Conservation (phyloP, 2,113 vertebrate species). For the Xiphorhynchus elegans region DNA sequence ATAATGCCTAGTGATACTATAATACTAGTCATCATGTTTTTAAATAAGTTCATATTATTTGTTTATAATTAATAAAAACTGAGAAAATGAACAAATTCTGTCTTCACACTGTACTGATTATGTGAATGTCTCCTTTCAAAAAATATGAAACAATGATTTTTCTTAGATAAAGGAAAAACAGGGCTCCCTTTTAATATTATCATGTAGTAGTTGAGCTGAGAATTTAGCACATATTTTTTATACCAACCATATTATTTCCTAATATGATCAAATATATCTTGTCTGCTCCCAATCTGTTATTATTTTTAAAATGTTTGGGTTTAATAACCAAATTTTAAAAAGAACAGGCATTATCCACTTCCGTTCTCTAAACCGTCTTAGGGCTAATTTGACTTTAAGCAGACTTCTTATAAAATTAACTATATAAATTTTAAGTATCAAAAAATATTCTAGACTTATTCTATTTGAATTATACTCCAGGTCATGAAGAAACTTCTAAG, state of each 20-base stretch:
- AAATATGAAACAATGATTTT: background rate
- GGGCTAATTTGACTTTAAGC: conserved; percentile 5
- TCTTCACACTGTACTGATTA: background rate
- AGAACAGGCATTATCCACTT: background rate
- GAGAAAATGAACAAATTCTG: background rate
- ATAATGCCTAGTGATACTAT: background rate
- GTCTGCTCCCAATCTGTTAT: background rate
- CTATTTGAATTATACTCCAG: conserved; percentile 27
- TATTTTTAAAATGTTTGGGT: background rate
- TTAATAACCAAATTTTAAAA: background rate
- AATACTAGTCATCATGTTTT: background rate
- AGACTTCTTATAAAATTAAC: conserved; percentile 16
- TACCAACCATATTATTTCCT: background rate
- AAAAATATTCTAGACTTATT: conserved; percentile 43
- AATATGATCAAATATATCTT: background rate
- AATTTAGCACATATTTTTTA: background rate
- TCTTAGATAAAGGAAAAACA: background rate
- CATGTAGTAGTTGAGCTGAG: background rate
- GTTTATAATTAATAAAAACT: background rate
- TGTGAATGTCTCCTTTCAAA: background rate
- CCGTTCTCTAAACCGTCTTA: background rate
- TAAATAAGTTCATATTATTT: background rate
- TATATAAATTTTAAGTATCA: conserved; percentile 27
- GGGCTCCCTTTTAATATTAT: background rate
- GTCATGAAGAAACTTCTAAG: conserved; percentile 51